Conservation (phyloP, 2,888 invertebrate genomes). For the Carterocephalus palaemon region DNA sequence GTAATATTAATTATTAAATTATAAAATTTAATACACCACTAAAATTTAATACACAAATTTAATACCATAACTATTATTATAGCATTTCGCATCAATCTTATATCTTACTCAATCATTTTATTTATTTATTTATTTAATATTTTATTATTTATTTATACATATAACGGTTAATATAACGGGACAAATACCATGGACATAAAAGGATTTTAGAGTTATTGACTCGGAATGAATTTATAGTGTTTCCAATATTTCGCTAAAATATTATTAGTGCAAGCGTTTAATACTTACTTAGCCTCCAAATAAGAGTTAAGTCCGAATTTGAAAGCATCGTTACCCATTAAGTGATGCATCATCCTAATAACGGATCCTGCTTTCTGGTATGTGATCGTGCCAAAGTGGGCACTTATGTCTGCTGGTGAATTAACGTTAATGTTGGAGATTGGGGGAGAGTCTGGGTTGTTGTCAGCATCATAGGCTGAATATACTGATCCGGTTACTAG, state of each 20-base stretch:
- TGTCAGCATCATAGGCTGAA: constrained; percentile 80
- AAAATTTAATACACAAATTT: no score
- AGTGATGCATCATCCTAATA: constrained; percentile 70
- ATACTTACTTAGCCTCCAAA: constrained; percentile 72
- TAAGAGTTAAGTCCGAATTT: constrained; percentile 49
- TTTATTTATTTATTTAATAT: background rate
- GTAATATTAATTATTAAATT: no score
- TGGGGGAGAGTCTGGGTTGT: constrained; percentile 67
- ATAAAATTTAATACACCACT: no score
- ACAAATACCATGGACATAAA: constrained; percentile 1
- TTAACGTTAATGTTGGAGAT: constrained; percentile 78
- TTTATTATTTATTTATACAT: no score
- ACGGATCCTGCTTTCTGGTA: constrained; percentile 82
- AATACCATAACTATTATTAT: no score
- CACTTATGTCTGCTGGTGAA: constrained; percentile 80
- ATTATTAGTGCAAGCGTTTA: no score
- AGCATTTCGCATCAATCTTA: no score
- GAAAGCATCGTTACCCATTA: constrained; percentile 59
- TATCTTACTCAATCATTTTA: no score
- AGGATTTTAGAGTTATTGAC: constrained; percentile 2
- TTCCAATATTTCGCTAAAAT: background rate
- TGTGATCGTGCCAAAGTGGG: constrained; percentile 82
- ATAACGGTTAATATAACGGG: background rate
- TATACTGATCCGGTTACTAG: constrained; percentile 83
- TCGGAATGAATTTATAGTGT: no score